phyloP scores from a whole-genome alignment of 2,888 invertebrate genomes.

The Sympetrum striolatum region DNA sequence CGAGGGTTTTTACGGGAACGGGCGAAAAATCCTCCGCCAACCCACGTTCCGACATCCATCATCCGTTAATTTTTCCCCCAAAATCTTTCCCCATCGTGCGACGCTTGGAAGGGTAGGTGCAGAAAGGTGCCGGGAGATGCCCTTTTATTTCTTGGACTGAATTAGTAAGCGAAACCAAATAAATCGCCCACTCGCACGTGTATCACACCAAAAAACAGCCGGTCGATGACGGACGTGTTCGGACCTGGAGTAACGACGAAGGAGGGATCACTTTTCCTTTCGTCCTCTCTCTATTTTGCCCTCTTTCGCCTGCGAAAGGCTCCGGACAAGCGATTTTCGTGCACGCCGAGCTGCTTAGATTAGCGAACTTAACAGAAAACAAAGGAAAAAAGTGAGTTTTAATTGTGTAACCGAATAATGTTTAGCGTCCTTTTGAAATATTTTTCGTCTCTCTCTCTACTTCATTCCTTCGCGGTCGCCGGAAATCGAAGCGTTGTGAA shows the following conservation, averaged over 20 bases:
- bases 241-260: not conserved
- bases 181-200: not conserved
- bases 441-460: slow-evolving; percentile 23
- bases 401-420: slow-evolving; percentile 21
- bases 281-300: not conserved
- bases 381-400: not conserved
- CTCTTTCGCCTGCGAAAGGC: not conserved
- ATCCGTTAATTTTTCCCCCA: not conserved
- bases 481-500: not conserved
- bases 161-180: not conserved
- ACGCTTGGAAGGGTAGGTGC: not conserved
- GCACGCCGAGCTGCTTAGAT: slow-evolving; percentile 30
- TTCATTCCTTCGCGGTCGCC: slow-evolving; percentile 6
- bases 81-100: not conserved
- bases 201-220: not conserved
- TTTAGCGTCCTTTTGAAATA: slow-evolving; percentile 8
- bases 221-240: not conserved
- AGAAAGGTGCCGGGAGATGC: not conserved
- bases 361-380: not conserved
- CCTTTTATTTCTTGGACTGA: not conserved
- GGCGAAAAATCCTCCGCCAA: not conserved
- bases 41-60: not conserved
- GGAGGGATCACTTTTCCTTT: not conserved
- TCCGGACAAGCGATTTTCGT: not conserved
- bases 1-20: not conserved